Conservation (phyloP, 2,797 vertebrate species). For the Vespertilio murinus region DNA sequence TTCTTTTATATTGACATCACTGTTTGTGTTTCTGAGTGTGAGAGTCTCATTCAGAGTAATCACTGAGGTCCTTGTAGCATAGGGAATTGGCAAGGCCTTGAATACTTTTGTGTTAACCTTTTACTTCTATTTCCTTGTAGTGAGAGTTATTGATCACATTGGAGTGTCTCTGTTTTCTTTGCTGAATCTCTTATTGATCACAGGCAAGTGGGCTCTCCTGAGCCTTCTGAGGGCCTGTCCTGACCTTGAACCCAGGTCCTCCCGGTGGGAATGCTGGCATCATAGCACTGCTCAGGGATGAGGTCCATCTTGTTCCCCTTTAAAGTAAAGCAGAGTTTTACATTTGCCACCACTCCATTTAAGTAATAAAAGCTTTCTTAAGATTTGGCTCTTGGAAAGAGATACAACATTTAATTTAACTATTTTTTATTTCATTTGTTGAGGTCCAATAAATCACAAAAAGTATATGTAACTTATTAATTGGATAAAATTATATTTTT, state of each 20-base stretch:
- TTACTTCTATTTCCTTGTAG: not conserved
- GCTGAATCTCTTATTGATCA: not conserved
- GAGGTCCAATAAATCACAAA: slow-evolving; percentile 47
- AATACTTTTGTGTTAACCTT: not conserved
- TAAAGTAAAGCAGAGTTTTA: slow-evolving; percentile 7
- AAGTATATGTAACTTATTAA: slow-evolving; percentile 64
- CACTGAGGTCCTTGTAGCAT: not conserved
- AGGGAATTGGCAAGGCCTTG: not conserved
- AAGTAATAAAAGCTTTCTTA: not conserved
- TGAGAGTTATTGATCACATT: not conserved
- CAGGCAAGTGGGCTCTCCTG: not conserved
- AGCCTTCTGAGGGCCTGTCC: not conserved
- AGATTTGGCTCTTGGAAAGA: slow-evolving; percentile 18
- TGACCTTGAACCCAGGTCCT: not conserved
- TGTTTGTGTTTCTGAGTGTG: not conserved
- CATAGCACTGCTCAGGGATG: not conserved
- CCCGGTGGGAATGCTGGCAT: no score
- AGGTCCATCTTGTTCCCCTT: not conserved
- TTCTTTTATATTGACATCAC: not conserved
- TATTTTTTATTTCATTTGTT: slow-evolving; percentile 57
- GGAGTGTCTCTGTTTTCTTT: not conserved
- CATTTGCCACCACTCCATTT: not conserved
- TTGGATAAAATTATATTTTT: slow-evolving; percentile 69
- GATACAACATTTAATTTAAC: slow-evolving; percentile 43
- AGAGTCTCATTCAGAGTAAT: not conserved